Evolutionary conservation across 2,797 vertebrate species (phyloP), one percentile per base, ranked within the genome.

Genomic region (Gila robusta): DNA sequence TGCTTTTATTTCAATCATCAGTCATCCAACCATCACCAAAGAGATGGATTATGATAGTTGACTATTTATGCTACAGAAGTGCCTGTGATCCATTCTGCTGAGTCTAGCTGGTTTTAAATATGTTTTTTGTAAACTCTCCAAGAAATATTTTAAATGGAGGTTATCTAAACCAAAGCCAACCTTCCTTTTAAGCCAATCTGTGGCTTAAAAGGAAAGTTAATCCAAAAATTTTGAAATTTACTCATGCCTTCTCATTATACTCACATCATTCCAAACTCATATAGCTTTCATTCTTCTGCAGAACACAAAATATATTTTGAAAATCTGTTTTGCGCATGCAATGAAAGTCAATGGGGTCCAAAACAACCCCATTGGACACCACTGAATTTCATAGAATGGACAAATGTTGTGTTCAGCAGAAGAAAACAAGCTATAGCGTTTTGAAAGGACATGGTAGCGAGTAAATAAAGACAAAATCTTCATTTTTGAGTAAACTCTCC

Each of bases 1-100:
- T 47, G 19, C 6, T 64, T 23, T 83, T 59, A 72, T 82, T 73
- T 64, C 6, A 73, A 23, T 26, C 39, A 11, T 77, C 59, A 76
- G 32, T 76, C 59, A 17, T 49, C 19, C 39, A 66, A 37, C 41
- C 54, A 83, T 76, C 56, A 76, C 11, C 28, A 35, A 28, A 67
- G 32, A 47, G 17, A 80, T 67, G n/a, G 59, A 47, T 28, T 8
- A 28, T 2, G 26, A 80, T 80, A 19, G 26, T 28, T 49, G 41
- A 28, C 59, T 80, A 72, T 14, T 23, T 5, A 64, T 9, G 5
- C 41, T 35, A 80, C 41, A 49, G 19, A 62, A 39, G 7, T 6
- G 10, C 6, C 32, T n/a, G 21, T n/a, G 74, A 54, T 12, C 17
- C 11, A n/a, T 37, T 56, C 6, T 76, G 6, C 44, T 2, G 6